phyloP scores from a whole-genome alignment of 2,797 vertebrate genomes.

The Etheostoma perlongum region DNA sequence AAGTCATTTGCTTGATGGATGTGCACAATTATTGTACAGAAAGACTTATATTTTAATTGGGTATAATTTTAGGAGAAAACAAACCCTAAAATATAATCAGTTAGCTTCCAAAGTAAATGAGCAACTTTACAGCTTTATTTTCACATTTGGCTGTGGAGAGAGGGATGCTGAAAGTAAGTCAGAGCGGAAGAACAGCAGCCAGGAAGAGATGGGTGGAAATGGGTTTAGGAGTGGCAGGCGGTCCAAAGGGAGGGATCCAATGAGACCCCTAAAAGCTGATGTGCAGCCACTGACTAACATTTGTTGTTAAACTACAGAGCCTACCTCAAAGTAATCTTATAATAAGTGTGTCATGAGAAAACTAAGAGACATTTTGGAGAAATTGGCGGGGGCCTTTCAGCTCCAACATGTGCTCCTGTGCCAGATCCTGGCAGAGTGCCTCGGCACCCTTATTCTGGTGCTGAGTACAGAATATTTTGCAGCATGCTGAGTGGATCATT shows the following conservation, averaged over 20 bases:
- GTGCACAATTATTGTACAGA: constrained; percentile 8
- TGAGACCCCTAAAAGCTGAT: constrained; percentile 53
- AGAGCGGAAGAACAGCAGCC: not conserved
- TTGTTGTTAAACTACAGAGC: constrained; percentile 18
- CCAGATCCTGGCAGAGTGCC: constrained; percentile 88
- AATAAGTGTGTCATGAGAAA: constrained; percentile 81
- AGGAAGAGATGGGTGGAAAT: constrained; percentile 11
- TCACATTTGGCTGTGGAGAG: constrained; percentile 6
- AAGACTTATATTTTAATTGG: constrained; percentile 31
- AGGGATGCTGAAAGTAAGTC: constrained; percentile 12
- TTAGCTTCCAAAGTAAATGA: constrained; percentile 6
- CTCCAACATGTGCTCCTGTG: constrained; percentile 85
- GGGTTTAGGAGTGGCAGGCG: constrained; percentile 26
- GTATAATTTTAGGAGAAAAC: constrained; percentile 6
- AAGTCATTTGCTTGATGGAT: constrained; percentile 38
- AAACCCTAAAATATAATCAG: constrained; percentile 2
- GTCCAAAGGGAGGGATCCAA: constrained; percentile 37
- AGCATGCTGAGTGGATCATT: constrained; percentile 4
- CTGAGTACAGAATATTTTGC: constrained; percentile 78
- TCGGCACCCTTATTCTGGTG: constrained; percentile 90
- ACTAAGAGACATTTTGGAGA: constrained; percentile 85
- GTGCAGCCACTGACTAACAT: constrained; percentile 19
- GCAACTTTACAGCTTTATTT: constrained; percentile 10
- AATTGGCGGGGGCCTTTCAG: constrained; percentile 81
- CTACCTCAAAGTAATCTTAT: constrained; percentile 20